Percentiles rank a stretch among this genome's conserved stretches.
These are phyloP conservation scores for Myathropa florea DNA, from an alignment of 2,888 invertebrate genomes.

Conservation along the genomic window DNA sequence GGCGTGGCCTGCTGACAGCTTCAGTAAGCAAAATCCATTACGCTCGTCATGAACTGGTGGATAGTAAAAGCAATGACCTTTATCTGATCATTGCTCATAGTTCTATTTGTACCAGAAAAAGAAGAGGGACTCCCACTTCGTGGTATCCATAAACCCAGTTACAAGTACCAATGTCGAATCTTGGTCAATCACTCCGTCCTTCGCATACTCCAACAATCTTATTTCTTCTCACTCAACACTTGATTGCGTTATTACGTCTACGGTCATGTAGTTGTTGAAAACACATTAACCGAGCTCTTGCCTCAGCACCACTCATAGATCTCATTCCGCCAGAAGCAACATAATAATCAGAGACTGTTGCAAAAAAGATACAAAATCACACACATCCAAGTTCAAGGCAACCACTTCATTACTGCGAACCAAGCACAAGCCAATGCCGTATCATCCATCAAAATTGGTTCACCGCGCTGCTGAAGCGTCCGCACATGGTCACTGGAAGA, in stretches of 20 bases:
- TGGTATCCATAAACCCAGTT: not conserved
- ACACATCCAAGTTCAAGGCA: constrained; percentile 53
- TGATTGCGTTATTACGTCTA: not conserved
- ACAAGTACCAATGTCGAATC: not conserved
- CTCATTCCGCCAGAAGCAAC: not conserved
- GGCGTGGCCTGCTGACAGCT: too few species aligned
- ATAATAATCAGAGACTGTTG: constrained; percentile 2
- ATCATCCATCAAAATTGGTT: constrained; percentile 22
- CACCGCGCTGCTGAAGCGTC: constrained; percentile 10
- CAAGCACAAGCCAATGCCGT: constrained; percentile 33
- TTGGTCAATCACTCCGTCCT: not conserved
- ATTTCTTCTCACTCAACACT: not conserved
- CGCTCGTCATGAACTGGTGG: too few species aligned
- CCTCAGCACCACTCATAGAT: not conserved
- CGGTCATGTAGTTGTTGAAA: constrained; percentile 7
- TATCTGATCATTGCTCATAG: not conserved
- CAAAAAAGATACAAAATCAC: constrained; percentile 16
- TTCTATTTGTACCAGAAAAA: not conserved
- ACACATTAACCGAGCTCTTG: constrained; percentile 1
- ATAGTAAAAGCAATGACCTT: not conserved
- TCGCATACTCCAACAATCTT: not conserved
- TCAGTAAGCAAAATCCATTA: too few species aligned
- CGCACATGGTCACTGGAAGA: constrained; percentile 3
- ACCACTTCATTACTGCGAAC: constrained; percentile 19
- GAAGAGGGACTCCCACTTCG: not conserved